Conservation (phyloP, 2,888 invertebrate species). For the Tyria jacobaeae region DNA sequence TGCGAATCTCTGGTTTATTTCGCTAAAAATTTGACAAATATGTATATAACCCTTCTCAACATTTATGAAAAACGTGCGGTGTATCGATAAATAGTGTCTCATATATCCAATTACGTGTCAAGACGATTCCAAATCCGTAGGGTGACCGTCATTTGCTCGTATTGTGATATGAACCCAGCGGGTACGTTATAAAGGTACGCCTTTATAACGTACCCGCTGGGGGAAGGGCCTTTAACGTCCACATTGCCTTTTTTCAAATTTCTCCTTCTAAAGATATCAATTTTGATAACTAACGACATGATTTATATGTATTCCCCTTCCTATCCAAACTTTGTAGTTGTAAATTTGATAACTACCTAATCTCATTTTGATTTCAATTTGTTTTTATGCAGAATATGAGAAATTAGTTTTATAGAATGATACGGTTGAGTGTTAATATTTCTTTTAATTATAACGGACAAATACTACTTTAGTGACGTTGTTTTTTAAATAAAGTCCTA, state of each 20-base stretch:
- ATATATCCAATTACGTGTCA: constrained; percentile 76
- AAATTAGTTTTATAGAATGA: too few relatives aligned
- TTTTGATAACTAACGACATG: constrained; percentile 24
- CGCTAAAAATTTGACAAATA: too few relatives aligned
- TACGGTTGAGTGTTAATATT: too few relatives aligned
- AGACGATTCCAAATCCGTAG: constrained; percentile 63
- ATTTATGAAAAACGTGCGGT: constrained; percentile 28
- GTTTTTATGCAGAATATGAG: too few relatives aligned
- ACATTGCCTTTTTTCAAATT: constrained; percentile 9
- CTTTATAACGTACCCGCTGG: too few relatives aligned
- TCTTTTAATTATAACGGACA: too few relatives aligned
- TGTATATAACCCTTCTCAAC: not conserved
- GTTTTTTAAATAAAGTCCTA: not conserved
- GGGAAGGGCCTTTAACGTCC: constrained; percentile 44
- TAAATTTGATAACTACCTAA: too few relatives aligned
- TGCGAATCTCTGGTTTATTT: constrained; percentile 3
- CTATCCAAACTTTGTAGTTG: too few relatives aligned
- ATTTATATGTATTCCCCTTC: not conserved
- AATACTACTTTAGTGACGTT: too few relatives aligned
- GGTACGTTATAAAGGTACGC: constrained; percentile 57
- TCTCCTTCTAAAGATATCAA: constrained; percentile 32
- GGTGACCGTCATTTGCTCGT: constrained; percentile 60
- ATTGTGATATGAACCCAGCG: constrained; percentile 61
- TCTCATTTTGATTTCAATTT: too few relatives aligned
- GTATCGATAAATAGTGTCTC: constrained; percentile 69